Base-by-base conservation (phyloP, 2,888 invertebrate genomes). In the Mycalesis mineus region DNA sequence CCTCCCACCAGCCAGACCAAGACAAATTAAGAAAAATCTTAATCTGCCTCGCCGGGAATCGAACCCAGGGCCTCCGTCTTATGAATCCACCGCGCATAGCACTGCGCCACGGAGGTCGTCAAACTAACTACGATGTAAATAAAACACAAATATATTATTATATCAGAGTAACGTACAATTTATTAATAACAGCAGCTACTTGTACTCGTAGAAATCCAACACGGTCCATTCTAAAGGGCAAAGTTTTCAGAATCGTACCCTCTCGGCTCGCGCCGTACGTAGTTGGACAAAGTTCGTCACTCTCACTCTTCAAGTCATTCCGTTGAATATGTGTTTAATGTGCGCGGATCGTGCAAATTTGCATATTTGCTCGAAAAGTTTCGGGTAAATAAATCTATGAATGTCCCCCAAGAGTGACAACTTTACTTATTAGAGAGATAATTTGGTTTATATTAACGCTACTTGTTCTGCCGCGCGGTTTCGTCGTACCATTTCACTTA, bases 241-340 rank as follows among this genome's bases (percentile, higher is more conserved):
- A 53, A 82, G 78, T 82, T 82, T 72, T 72, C 77, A 79, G 78
- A 82, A 78, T 82, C 75, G 71, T 71, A 62, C 66, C 60, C 64
- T 61, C 40, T 40, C 40, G 40, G 17, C 7, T 39, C 65, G 60
- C 57, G 59, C 55, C 52, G 60, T 22, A 22, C 22, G 22, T 22
- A 22, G 22, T 22, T 22, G 22, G 22, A 60, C 62, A 58, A 77
- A 82, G 76, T 81, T 82, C 70, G 73, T 62, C 74, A 69, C 68
- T 64, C 55, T 70, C 68, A 62, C 61, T 75, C 70, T 52, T 8
- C 22, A n/a, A 75, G 73, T 76, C 77, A 75, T 78, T 75, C 72
- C 66, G 72, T 75, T 72, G 60, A 62, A 62, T 62, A 73, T 72
- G 72, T 69, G 65, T 70, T 68, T 65, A 65, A 63, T 65, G 65